Evolutionary conservation across 2,888 invertebrate species (phyloP).

Genomic region (Corbicula japonica): DNA sequence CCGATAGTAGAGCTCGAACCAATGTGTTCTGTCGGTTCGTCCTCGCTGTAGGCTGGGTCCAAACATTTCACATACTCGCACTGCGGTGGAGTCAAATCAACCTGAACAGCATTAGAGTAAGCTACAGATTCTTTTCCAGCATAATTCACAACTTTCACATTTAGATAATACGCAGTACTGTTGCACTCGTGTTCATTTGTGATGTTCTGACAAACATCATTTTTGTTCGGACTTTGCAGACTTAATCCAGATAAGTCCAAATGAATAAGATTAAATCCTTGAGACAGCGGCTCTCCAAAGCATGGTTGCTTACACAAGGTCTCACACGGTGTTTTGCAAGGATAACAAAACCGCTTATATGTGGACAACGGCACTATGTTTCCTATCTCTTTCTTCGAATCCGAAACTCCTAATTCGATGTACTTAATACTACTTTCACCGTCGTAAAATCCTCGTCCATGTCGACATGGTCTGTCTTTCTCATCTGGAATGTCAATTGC

Average conservation of each 20-base stretch:
- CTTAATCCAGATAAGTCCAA: constrained; percentile 5
- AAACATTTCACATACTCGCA: constrained; percentile 60
- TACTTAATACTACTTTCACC: constrained; percentile 66
- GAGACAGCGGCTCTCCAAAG: neutral
- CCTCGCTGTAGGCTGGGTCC: constrained; percentile 60
- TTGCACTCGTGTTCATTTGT: constrained; percentile 22
- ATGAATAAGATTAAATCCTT: constrained; percentile 36
- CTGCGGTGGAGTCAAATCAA: constrained; percentile 67
- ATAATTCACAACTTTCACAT: constrained; percentile 62
- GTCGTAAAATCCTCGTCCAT: constrained; percentile 65
- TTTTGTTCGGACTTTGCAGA: constrained; percentile 1
- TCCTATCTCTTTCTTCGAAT: constrained; percentile 37
- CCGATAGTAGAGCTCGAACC: constrained; percentile 66
- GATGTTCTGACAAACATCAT: constrained; percentile 7
- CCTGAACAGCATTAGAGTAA: constrained; percentile 60
- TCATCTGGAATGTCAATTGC: constrained; percentile 47
- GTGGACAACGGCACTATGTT: constrained; percentile 35
- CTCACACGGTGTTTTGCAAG: constrained; percentile 48
- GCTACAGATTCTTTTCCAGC: constrained; percentile 56
- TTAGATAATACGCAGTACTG: constrained; percentile 56
- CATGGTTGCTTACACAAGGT: constrained; percentile 45
- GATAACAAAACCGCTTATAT: constrained; percentile 46
- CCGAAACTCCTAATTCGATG: constrained; percentile 64
- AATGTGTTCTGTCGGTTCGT: constrained; percentile 57
- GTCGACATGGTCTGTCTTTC: constrained; percentile 42